Conservation (phyloP, 2,797 vertebrate species). For the Acanthurus leucopareius region DNA sequence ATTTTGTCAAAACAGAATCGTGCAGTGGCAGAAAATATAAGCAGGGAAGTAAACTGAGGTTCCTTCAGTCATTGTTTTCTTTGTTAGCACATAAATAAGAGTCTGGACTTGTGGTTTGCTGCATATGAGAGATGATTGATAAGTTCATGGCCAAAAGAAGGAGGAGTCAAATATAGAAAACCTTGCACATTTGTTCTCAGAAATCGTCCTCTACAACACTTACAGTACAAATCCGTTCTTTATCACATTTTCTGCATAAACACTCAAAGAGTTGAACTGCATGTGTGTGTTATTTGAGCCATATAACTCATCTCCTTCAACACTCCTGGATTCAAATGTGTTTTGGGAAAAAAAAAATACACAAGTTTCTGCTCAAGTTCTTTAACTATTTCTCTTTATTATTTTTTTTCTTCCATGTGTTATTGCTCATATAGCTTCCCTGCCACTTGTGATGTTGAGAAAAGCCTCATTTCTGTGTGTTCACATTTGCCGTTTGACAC, state of each 20-base stretch:
- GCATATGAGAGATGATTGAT: neutral
- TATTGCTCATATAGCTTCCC: conserved; percentile 63
- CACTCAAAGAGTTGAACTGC: too few relatives aligned
- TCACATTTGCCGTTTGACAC: conserved; percentile 33
- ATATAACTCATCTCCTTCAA: too few relatives aligned
- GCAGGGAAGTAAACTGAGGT: neutral
- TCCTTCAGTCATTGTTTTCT: neutral
- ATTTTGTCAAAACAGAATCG: conserved; percentile 11
- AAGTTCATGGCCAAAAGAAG: too few relatives aligned
- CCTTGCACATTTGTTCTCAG: too few relatives aligned
- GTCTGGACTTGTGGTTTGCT: neutral
- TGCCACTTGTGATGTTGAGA: conserved; percentile 58
- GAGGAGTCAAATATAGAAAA: too few relatives aligned
- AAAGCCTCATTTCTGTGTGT: conserved; percentile 58
- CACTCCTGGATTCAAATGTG: neutral
- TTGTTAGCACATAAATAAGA: neutral
- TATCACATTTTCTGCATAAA: too few relatives aligned
- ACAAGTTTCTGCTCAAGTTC: conserved; percentile 17
- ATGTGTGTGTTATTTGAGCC: too few relatives aligned
- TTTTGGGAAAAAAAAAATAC: neutral
- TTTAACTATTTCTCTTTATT: conserved; percentile 67
- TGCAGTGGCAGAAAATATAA: conserved; percentile 1
- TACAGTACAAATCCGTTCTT: too few relatives aligned
- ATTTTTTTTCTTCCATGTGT: conserved; percentile 50
- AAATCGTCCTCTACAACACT: too few relatives aligned